These are phyloP conservation scores for Heliconius himera DNA, from an alignment of 1,140 invertebrate species.

Conservation along the genomic window DNA sequence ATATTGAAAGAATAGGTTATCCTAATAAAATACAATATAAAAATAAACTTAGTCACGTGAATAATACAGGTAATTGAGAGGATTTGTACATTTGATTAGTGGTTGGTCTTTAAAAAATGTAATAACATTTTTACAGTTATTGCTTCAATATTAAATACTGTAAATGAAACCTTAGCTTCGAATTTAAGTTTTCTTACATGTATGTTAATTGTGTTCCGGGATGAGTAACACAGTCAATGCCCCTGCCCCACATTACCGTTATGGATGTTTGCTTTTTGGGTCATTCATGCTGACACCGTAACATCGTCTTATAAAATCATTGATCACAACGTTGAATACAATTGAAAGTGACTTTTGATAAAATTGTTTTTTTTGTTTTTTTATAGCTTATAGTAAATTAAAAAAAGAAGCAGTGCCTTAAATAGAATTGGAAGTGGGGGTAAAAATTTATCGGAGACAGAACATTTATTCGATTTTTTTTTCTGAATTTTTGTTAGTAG, in stretches of 20 bases:
- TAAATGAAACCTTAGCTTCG: not conserved
- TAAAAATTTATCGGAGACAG: too few relatives aligned
- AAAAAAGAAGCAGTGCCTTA: too few relatives aligned
- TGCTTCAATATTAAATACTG: not conserved
- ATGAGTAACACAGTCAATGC: conserved; percentile 49
- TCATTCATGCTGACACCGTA: conserved; percentile 41
- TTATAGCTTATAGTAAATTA: not conserved
- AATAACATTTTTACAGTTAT: not conserved
- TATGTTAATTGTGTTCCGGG: conserved; percentile 41
- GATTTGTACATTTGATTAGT: not conserved
- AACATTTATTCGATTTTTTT: too few relatives aligned
- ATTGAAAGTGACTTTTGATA: not conserved
- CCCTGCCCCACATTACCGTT: conserved; percentile 50
- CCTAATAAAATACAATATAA: not conserved
- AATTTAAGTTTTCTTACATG: conserved; percentile 13
- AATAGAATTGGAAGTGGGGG: too few relatives aligned
- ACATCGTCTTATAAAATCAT: conserved; percentile 25
- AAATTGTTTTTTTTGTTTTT: not conserved
- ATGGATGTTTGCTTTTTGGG: conserved; percentile 48
- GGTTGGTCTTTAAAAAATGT: not conserved
- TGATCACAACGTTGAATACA: not conserved
- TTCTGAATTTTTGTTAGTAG: too few relatives aligned
- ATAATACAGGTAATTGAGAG: not conserved
- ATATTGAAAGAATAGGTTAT: not conserved
- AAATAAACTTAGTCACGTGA: not conserved